Evolutionary conservation across 1,140 invertebrate species (phyloP).

Genomic region (Cyphomyrmex costatus): DNA sequence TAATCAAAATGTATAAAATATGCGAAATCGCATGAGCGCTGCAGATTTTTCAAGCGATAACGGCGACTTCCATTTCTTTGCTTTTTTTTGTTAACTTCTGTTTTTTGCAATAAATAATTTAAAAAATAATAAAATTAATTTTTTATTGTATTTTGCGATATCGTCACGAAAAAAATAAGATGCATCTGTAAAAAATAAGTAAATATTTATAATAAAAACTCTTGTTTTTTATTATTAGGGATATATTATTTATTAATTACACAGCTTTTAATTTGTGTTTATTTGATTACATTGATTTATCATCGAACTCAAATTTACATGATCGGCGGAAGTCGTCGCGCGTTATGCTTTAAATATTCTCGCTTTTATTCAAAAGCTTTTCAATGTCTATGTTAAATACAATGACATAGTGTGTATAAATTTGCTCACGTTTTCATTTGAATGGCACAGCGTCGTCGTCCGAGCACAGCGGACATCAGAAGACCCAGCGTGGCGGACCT

Average conservation of each 20-base stretch:
- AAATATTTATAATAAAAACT: constrained; percentile 15
- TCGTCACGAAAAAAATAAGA: neutral
- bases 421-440: constrained; percentile 12
- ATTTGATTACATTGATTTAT: neutral
- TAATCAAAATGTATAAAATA: constrained; percentile 42
- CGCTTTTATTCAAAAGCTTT: constrained; percentile 63
- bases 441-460: constrained; percentile 91
- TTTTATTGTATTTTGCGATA: no score
- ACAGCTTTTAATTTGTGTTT: neutral
- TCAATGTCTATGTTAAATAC: constrained; percentile 1
- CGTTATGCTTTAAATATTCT: constrained; percentile 32
- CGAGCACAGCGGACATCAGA: constrained; percentile 93
- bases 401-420: neutral
- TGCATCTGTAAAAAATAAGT: neutral
- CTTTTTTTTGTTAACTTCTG: constrained; percentile 2
- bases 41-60: constrained; percentile 17
- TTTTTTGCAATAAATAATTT: neutral
- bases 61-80: constrained; percentile 34
- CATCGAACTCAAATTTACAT: neutral
- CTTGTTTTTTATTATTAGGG: neutral
- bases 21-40: constrained; percentile 54
- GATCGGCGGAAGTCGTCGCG: constrained; percentile 47
- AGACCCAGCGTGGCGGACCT: constrained; percentile 95
- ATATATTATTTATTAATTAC: constrained; percentile 1
- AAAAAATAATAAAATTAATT: neutral